Evolutionary conservation across 2,113 vertebrate genomes (phyloP), one percentile per base, ranked within the genome.

Genomic region (Ahaetulla prasina): DNA sequence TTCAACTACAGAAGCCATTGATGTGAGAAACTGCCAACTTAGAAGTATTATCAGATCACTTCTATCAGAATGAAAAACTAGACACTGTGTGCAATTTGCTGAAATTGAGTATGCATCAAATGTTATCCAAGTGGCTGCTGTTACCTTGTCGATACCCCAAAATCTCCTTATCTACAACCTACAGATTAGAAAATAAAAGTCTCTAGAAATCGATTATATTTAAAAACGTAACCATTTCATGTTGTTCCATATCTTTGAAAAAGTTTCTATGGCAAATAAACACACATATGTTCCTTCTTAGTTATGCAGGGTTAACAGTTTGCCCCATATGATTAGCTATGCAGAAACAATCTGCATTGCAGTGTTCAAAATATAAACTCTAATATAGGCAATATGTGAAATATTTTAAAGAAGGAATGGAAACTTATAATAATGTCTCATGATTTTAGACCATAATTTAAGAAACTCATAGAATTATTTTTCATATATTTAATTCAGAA

Each of bases 21-120:
- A 91, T 95, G 90, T 90, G 90, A 80, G 85, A 95, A 89, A 84
- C 91, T 92, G 94, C 60, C 30, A 94, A 91, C 91, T 74, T 92
- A 93, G 53, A 95, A 88, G 92, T 91, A 6, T 45, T 52, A 87
- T 93, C 57, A 74, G 91, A 12, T 63, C 30, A 49, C 90, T 52
- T 94, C 93, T 90, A 54, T 93, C 80, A 93, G 20, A 45, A 54
- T 18, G 85, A 93, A 93, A 93, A 55, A 91, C 39, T 23, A 39
- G 87, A 93, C 2, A 12, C 53, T 68, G 39, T 87, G 43, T 84
- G 90, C 94, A 89, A 93, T 94, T 95, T 92, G 43, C 89, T 87
- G 53, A 92, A 94, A 92, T 0, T 4, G 0, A 8, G 80, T 9
- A 92, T 68, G 55, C 93, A 94, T 45, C 93, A 39, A 47, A 92